Evolutionary conservation across 2,797 vertebrate genomes (phyloP).

Genomic region (Benthosema pterotum): DNA sequence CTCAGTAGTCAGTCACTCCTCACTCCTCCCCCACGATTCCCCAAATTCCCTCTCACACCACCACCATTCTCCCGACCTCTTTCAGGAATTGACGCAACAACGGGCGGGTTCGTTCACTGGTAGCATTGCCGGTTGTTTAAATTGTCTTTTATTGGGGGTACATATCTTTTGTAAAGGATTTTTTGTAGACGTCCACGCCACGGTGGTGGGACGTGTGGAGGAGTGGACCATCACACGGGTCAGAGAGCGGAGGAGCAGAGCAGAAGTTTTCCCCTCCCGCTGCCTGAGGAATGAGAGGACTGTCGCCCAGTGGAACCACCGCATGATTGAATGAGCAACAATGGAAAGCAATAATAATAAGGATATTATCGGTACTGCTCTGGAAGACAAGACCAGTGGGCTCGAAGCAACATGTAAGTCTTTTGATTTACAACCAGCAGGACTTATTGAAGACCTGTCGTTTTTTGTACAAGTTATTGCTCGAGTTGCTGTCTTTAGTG

Average conservation of each 20-base stretch:
- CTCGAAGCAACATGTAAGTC: slow-evolving; percentile 75
- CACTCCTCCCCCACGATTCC: slow-evolving; percentile 22
- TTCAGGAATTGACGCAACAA: not conserved
- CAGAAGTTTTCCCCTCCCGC: slow-evolving; percentile 53
- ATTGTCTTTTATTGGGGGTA: not conserved
- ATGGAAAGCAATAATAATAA: slow-evolving; percentile 44
- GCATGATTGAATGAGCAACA: slow-evolving; percentile 65
- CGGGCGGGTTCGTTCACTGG: not conserved
- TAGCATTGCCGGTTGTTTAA: slow-evolving; percentile 1
- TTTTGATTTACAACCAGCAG: not conserved
- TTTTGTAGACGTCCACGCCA: too few species aligned
- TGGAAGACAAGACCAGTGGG: slow-evolving; percentile 58
- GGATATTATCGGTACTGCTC: slow-evolving; percentile 60
- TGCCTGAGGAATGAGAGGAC: slow-evolving; percentile 78
- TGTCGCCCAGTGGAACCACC: slow-evolving; percentile 42
- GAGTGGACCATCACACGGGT: too few species aligned
- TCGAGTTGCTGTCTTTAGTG: slow-evolving; percentile 21
- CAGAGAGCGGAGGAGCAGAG: slow-evolving; percentile 41
- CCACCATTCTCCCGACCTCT: slow-evolving; percentile 12
- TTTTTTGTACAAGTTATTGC: not conserved
- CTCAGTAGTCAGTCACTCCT: not conserved
- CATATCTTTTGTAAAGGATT: too few species aligned
- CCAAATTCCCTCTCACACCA: slow-evolving; percentile 26
- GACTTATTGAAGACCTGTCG: not conserved
- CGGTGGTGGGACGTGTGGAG: too few species aligned